Base-by-base conservation (phyloP, 2,113 vertebrate species). In the Malurus melanocephalus region DNA sequence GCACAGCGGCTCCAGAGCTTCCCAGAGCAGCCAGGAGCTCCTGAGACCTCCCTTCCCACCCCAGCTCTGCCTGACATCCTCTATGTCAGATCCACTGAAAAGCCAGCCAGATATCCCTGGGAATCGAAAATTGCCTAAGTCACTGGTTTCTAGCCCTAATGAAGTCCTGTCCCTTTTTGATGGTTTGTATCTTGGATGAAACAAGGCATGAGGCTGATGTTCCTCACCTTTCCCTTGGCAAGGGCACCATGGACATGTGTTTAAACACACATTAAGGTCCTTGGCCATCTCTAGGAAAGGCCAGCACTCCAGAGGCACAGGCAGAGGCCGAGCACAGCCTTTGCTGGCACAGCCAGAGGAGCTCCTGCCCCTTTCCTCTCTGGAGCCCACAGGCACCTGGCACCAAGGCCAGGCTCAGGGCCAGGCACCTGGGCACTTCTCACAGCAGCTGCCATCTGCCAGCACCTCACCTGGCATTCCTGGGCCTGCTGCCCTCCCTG, bases 381-480 rank as follows among this genome's bases (percentile, higher is more conserved):
- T 30, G 5, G 1, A 53, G 46, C 43, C 32, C 28, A 26, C 18
- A 10, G 78, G 32, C n/a, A 43, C 18, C 61, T 1, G n/a, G 30
- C 66, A 66, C 66, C 67, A 28, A 64, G 85, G 85, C 85, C 4
- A 2, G 71, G 82, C 71, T 65, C 71, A 46, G 51, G 28, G 43
- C 43, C 72, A 32, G 61, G 57, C 91, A 93, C 19, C 74, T 90
- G 93, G 32, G 30, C 74, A 22, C 57, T 87, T 90, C 89, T 19
- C 93, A 89, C 0, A 0, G 33, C 80, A 73, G 49, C 53, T 8
- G 3, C 55, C 14, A 0, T 3, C 38, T 4, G 0, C 59, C 86
- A 75, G 69, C 77, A 43, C 7, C 64, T 88, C 65, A 80, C 65
- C 64, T 51, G 43, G 56, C 61, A 19, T 30, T 40, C 42, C 53